Evolutionary conservation across 2,113 vertebrate species (phyloP).

Genomic region (Turdus rufiventris): DNA sequence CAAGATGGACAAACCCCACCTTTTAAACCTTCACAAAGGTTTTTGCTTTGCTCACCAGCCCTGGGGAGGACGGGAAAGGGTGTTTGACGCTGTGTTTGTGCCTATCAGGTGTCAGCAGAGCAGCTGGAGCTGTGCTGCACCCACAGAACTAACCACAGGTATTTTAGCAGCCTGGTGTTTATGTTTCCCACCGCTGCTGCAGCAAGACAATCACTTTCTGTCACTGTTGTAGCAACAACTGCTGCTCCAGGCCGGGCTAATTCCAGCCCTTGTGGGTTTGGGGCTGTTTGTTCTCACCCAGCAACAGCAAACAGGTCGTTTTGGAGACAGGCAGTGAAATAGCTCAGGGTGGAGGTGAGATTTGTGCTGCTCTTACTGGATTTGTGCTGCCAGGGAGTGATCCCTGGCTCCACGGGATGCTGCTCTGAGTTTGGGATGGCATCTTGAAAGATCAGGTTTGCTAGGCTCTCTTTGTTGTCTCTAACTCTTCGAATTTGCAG

Average conservation of each 20-base stretch:
- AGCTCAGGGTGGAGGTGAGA: fast-evolving
- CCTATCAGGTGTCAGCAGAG: background rate
- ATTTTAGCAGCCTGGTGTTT: background rate
- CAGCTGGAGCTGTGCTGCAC: background rate
- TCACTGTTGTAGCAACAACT: background rate
- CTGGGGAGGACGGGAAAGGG: background rate
- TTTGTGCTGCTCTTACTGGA: background rate
- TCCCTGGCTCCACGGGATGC: fast-evolving
- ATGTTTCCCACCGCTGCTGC: background rate
- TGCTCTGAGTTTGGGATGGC: background rate
- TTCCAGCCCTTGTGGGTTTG: background rate
- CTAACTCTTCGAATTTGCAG: background rate
- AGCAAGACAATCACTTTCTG: background rate
- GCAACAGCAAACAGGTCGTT: background rate
- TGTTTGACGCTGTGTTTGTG: background rate
- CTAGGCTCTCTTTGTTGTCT: background rate
- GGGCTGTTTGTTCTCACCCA: background rate
- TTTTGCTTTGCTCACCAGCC: background rate
- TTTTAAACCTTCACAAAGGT: background rate
- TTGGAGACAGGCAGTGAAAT: background rate
- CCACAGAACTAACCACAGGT: slow-evolving; percentile 32
- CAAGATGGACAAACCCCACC: fast-evolving
- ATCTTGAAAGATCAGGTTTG: background rate
- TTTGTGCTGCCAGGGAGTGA: background rate
- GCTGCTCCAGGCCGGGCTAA: background rate